Conservation (phyloP, 2,797 vertebrate genomes). For the Neostethus bicornis region DNA sequence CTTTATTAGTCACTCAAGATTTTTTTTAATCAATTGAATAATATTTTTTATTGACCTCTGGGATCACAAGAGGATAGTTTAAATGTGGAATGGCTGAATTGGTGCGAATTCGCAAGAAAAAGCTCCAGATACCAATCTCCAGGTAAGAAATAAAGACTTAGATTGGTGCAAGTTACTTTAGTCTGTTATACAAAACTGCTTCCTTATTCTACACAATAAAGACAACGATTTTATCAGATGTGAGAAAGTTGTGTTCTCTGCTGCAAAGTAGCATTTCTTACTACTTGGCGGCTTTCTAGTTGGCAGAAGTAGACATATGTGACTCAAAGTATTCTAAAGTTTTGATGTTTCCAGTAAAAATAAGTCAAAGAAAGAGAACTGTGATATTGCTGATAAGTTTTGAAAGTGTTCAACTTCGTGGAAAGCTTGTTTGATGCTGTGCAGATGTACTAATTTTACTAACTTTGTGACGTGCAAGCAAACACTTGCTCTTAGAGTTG, state of each 20-base stretch:
- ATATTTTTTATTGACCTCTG: conserved; percentile 50
- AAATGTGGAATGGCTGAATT: conserved; percentile 80
- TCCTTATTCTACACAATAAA: neutral
- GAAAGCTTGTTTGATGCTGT: neutral
- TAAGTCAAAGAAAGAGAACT: neutral
- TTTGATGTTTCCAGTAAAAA: conserved; percentile 6
- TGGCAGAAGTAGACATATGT: conserved; percentile 42
- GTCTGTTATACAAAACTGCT: neutral
- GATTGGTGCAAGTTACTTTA: conserved; percentile 1
- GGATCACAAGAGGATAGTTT: conserved; percentile 47
- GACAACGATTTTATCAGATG: neutral
- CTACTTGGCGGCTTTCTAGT: conserved; percentile 16
- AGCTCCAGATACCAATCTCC: conserved; percentile 83
- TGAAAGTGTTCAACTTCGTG: neutral
- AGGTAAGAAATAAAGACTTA: conserved; percentile 76
- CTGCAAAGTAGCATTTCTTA: conserved; percentile 4
- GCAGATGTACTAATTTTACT: neutral
- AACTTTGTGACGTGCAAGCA: neutral
- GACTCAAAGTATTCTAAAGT: conserved; percentile 20
- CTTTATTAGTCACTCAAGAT: conserved; percentile 29
- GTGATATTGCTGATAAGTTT: neutral
- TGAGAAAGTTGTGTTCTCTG: conserved; percentile 16
- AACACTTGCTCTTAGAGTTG: conserved; percentile 15
- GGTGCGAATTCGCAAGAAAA: conserved; percentile 82
- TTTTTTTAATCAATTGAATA: conserved; percentile 27